Conservation (phyloP, 2,113 vertebrate species). For the Chroicocephalus ridibundus region DNA sequence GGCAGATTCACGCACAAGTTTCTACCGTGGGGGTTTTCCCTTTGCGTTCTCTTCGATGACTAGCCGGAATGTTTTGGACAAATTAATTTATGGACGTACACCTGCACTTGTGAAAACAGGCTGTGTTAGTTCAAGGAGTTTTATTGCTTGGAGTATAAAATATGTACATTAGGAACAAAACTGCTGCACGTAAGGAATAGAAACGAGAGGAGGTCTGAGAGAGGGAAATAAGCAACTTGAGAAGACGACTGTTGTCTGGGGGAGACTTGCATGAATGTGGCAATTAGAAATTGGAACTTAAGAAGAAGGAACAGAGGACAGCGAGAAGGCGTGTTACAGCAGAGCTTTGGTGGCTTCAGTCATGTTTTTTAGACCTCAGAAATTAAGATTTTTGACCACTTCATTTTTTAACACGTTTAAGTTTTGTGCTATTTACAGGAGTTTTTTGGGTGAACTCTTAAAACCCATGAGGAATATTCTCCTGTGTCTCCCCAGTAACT, state of each 20-base stretch:
- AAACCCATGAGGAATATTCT: not conserved
- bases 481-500: not conserved
- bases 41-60: not conserved
- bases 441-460: not conserved
- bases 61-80: not conserved
- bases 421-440: not conserved
- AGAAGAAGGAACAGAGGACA: slow-evolving; percentile 51
- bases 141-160: not conserved
- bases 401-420: not conserved
- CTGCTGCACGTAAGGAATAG: not conserved
- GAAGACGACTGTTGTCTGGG: not conserved
- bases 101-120: not conserved
- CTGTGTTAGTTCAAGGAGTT: not conserved
- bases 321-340: slow-evolving; percentile 16
- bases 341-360: slow-evolving; percentile 39
- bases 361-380: slow-evolving; percentile 46
- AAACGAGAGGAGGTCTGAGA: slow-evolving; percentile 39
- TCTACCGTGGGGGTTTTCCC: not conserved
- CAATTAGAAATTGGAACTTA: slow-evolving; percentile 60
- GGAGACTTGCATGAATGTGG: not conserved
- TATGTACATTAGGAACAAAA: not conserved
- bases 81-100: not conserved
- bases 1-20: not conserved
- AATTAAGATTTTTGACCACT: slow-evolving; percentile 28
- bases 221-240: slow-evolving; percentile 37